A percentile compares a stretch with the other conserved stretches of the same genome.
Evolutionary conservation across 2,113 vertebrate species (phyloP).

Genomic region (Brienomyrus brachyistius): DNA sequence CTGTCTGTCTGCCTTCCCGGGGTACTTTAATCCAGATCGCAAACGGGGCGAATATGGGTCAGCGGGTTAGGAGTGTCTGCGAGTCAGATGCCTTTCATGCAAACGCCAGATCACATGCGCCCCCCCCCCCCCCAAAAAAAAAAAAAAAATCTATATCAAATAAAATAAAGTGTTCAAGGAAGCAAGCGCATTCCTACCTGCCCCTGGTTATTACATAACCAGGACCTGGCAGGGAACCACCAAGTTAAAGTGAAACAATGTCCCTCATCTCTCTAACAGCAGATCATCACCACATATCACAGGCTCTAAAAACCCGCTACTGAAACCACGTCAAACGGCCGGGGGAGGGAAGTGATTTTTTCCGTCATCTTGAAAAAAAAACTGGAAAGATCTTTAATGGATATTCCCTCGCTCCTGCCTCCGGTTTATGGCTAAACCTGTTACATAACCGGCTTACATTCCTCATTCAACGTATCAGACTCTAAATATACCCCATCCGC

Average conservation of each 20-base stretch:
- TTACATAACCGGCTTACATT: conserved; percentile 96
- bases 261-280: not conserved
- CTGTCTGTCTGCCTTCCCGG: not conserved
- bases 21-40: not conserved
- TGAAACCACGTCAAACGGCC: not conserved
- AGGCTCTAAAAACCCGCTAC: not conserved
- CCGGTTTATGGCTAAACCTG: conserved; percentile 89
- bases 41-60: conserved; percentile 25
- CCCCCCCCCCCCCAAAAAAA: not conserved
- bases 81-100: not conserved
- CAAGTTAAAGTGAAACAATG: conserved; percentile 45
- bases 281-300: not conserved
- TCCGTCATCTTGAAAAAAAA: not conserved
- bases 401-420: conserved; percentile 49
- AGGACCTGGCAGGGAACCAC: conserved; percentile 40
- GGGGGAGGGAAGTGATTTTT: not conserved
- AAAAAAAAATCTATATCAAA: not conserved
- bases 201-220: conserved; percentile 59
- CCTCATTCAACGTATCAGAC: conserved; percentile 81
- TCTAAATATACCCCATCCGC: conserved; percentile 75
- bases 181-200: not conserved
- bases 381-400: conserved; percentile 34
- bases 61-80: conserved; percentile 26
- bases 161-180: not conserved
- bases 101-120: conserved; percentile 5